Percentiles rank a stretch among this genome's conserved stretches.
Conservation (phyloP, 2,888 invertebrate species). For the Plusia festucae region DNA sequence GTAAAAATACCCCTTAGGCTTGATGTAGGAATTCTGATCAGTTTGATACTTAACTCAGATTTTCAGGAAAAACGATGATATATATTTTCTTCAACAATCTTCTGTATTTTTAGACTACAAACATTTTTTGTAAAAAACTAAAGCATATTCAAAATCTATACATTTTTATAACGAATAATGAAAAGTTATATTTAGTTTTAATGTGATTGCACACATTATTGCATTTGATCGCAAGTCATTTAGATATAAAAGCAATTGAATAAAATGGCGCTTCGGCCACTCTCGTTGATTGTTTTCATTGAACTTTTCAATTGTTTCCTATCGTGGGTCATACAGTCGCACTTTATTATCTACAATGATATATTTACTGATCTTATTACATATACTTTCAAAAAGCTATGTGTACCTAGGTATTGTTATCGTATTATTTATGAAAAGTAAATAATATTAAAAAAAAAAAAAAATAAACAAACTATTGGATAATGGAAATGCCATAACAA, state of each 20-base stretch:
- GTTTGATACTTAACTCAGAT: too few relatives aligned
- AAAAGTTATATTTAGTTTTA: conserved; percentile 22
- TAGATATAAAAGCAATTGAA: conserved; percentile 49
- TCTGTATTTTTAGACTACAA: too few relatives aligned
- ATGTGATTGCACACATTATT: conserved; percentile 29
- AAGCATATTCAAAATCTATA: background rate
- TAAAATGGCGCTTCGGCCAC: conserved; percentile 48
- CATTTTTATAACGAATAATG: conserved; percentile 1
- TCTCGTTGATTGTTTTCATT: conserved; percentile 55
- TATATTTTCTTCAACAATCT: too few relatives aligned
- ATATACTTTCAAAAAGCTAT: conserved; percentile 16
- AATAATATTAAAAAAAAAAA: background rate
- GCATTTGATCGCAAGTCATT: conserved; percentile 36
- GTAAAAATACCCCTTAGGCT: too few relatives aligned
- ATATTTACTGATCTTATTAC: conserved; percentile 26
- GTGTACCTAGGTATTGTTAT: background rate
- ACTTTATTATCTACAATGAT: conserved; percentile 19
- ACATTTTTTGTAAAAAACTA: background rate
- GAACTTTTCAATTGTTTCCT: conserved; percentile 50
- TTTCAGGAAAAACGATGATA: too few relatives aligned
- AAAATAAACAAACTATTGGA: too few relatives aligned
- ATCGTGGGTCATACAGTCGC: conserved; percentile 16
- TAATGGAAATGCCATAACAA: too few relatives aligned
- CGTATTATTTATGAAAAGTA: background rate
- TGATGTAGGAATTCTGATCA: too few relatives aligned